A percentile compares a stretch with the other conserved stretches of the same genome.
These are phyloP conservation scores for Pongo abelii DNA, from an alignment of 2,113 vertebrate genomes.

Conservation along the genomic window DNA sequence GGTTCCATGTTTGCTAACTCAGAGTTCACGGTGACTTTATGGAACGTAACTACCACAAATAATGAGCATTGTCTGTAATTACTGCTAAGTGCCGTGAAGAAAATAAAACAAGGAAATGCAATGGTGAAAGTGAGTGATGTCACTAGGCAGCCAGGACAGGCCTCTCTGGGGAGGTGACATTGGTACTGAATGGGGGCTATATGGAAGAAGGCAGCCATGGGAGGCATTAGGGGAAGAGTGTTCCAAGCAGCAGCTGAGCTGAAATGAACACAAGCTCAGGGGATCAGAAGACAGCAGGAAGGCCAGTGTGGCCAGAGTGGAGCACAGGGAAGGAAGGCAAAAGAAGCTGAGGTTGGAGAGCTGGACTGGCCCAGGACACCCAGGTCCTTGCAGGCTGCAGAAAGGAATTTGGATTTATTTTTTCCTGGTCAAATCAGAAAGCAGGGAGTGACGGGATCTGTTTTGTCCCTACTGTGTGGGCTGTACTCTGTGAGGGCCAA, in stretches of 20 bases:
- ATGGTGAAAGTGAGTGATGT: rapidly evolving
- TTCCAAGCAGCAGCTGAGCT: too few species aligned
- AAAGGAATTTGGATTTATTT: neutral
- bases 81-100: neutral
- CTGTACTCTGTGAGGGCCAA: neutral
- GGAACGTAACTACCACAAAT: neutral
- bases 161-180: neutral
- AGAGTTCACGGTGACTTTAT: rapidly evolving
- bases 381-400: rapidly evolving
- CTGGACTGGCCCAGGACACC: neutral
- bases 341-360: neutral
- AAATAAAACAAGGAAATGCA: neutral
- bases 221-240: rapidly evolving
- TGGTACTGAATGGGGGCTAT: rapidly evolving
- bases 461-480: neutral
- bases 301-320: neutral
- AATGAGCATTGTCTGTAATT: neutral
- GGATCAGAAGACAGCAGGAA: neutral
- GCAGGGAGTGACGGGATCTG: neutral
- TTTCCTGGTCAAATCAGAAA: neutral
- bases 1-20: neutral
- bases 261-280: neutral
- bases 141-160: neutral
- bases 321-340: neutral
- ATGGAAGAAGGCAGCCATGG: neutral